These are phyloP conservation scores for Phortica variegata DNA, from an alignment of 1,140 invertebrate genomes.

Conservation along the genomic window DNA sequence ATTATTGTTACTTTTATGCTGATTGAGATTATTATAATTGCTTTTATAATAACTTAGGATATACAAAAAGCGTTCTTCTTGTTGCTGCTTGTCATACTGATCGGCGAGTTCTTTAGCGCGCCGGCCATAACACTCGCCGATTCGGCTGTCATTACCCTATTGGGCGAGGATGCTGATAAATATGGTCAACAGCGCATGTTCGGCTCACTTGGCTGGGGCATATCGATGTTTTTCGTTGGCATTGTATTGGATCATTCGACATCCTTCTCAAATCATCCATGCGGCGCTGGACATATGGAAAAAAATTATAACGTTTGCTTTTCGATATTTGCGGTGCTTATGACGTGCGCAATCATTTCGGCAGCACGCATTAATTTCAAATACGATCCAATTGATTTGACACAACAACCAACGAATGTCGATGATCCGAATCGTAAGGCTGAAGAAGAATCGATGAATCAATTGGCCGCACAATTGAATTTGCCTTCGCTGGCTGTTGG, in stretches of 20 bases:
- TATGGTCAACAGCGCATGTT: constrained; percentile 99
- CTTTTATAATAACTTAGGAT: constrained; percentile 64
- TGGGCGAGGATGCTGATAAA: constrained; percentile 88
- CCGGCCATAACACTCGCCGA: constrained; percentile 97
- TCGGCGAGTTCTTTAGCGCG: constrained; percentile 97
- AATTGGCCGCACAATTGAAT: constrained; percentile 77
- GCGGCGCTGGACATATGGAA: constrained; percentile 82
- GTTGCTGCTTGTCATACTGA: constrained; percentile 84
- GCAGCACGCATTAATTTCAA: constrained; percentile 86
- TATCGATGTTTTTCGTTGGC: constrained; percentile 98
- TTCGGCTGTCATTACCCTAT: constrained; percentile 85
- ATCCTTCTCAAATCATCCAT: constrained; percentile 86
- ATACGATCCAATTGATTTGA: constrained; percentile 63
- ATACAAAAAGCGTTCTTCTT: constrained; percentile 97
- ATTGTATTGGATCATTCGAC: constrained; percentile 97
- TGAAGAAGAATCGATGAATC: constrained; percentile 77
- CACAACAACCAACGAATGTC: constrained; percentile 33
- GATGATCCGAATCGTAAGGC: constrained; percentile 55
- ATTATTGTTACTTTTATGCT: neutral
- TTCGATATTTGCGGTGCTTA: constrained; percentile 94
- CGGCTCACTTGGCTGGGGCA: constrained; percentile 95
- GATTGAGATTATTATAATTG: neutral
- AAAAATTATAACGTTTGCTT: constrained; percentile 99
- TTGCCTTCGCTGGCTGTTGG: constrained; percentile 67
- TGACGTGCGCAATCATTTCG: constrained; percentile 91